Conservation (phyloP, 2,797 vertebrate species). For the Brotogeris chrysoptera region DNA sequence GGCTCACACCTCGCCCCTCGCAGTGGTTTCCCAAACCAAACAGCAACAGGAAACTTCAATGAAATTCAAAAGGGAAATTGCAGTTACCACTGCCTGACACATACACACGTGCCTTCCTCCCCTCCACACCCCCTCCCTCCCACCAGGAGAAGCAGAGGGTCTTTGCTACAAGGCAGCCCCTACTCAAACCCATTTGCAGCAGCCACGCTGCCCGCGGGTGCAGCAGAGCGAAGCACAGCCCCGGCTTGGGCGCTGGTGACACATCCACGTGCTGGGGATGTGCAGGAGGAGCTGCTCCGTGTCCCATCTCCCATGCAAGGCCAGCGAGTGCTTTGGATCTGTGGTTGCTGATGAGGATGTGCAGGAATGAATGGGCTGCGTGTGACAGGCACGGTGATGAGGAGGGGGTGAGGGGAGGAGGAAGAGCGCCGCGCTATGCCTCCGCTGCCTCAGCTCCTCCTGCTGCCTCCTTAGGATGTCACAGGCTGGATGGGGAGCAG, state of each 20-base stretch:
- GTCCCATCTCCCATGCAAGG: conserved; percentile 15
- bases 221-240: not conserved
- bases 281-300: conserved; percentile 4
- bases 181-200: not conserved
- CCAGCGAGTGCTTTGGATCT: not conserved
- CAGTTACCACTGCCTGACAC: conserved; percentile 31
- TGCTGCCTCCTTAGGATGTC: conserved; percentile 78
- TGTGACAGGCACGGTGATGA: not conserved
- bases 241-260: not conserved
- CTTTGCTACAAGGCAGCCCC: not conserved
- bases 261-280: not conserved
- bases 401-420: conserved; percentile 11
- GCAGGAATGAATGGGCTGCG: conserved; percentile 15
- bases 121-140: conserved; percentile 5
- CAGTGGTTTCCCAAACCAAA: conserved; percentile 42
- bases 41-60: conserved; percentile 50
- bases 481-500: conserved; percentile 93
- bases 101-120: conserved; percentile 26
- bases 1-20: not conserved
- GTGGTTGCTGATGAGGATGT: conserved; percentile 15
- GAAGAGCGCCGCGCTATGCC: not conserved
- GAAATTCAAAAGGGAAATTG: conserved; percentile 39
- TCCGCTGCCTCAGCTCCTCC: conserved; percentile 44
- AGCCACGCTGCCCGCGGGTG: rapidly evolving
- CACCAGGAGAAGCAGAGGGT: not conserved